Base-by-base conservation (phyloP, 2,797 vertebrate genomes). In the Heliangelus exortis region DNA sequence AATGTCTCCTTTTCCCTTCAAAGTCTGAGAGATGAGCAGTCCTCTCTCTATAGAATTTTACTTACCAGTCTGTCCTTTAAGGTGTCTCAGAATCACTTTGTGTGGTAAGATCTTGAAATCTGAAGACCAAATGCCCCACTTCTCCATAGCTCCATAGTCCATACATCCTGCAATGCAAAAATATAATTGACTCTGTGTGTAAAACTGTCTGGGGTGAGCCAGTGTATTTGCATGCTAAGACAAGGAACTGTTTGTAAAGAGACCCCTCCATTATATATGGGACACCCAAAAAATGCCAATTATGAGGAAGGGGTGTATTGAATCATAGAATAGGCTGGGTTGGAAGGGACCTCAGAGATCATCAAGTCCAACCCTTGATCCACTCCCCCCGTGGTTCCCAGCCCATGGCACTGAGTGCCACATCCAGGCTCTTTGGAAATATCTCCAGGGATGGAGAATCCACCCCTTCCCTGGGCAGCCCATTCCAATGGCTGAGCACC, bases 271-370 rank as follows among this genome's bases (percentile, higher is more conserved):
- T 75, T 96, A 59, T 61, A 95, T 96, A 93, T 11, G 62, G 58
- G 84, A 69, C 89, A 94, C 90, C 92, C 85, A 77, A 97, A 96
- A 94, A 53, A 51, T 96, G 76, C 76, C 91, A 95, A 41, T 92
- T 92, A 93, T 66, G 67, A 93, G 92, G 69, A 79, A 55, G 41
- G 54, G 69, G 78, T 34, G 33, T 66, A 31, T 76, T 77, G 78
- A n/a, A n/a, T n/a, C n/a, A n/a, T n/a, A n/a, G n/a, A n/a, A n/a
- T n/a, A n/a, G n/a, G n/a, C n/a, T n/a, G n/a, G n/a, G n/a, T n/a
- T n/a, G n/a, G n/a, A n/a, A n/a, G n/a, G n/a, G n/a, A n/a, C n/a
- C n/a, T n/a, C n/a, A n/a, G n/a, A n/a, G n/a, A n/a, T n/a, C n/a
- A n/a, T n/a, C n/a, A n/a, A n/a, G n/a, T n/a, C n/a, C n/a, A n/a